Conservation (phyloP, 2,113 vertebrate species). For the Protomyctophum bolini region DNA sequence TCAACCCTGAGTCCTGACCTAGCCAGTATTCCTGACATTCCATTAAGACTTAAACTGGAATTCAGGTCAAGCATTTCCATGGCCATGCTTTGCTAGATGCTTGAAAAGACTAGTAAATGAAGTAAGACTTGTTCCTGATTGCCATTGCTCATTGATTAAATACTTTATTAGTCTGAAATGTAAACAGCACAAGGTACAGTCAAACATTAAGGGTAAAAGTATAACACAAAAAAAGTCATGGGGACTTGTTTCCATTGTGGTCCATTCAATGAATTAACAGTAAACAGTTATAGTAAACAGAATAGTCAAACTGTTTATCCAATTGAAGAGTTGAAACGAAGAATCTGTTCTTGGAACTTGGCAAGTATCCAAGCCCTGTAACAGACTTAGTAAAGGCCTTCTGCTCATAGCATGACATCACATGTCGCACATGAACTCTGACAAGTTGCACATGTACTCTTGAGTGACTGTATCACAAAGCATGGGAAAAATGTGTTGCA, state of each 20-base stretch:
- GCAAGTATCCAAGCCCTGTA: not conserved
- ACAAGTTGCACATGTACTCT: not conserved
- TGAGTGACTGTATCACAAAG: too few species aligned
- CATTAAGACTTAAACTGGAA: not conserved
- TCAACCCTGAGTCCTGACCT: not conserved
- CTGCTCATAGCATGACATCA: not conserved
- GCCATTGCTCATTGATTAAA: too few species aligned
- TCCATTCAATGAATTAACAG: too few species aligned
- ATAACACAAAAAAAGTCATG: too few species aligned
- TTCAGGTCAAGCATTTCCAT: not conserved
- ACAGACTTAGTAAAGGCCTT: not conserved
- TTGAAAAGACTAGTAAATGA: not conserved
- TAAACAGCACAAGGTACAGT: too few species aligned
- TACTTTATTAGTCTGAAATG: too few species aligned
- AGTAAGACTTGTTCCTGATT: not conserved
- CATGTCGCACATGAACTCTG: not conserved
- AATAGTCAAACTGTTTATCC: not conserved
- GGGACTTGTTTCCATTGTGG: too few species aligned
- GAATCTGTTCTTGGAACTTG: not conserved
- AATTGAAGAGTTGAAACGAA: not conserved
- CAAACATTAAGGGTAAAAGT: too few species aligned
- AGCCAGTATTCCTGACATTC: constrained; percentile 4
- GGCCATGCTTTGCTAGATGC: not conserved
- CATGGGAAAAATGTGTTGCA: too few species aligned
- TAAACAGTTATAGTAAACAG: too few species aligned